Base-by-base conservation (phyloP, 2,888 invertebrate genomes). In the Stenoptilia bipunctidactyla region DNA sequence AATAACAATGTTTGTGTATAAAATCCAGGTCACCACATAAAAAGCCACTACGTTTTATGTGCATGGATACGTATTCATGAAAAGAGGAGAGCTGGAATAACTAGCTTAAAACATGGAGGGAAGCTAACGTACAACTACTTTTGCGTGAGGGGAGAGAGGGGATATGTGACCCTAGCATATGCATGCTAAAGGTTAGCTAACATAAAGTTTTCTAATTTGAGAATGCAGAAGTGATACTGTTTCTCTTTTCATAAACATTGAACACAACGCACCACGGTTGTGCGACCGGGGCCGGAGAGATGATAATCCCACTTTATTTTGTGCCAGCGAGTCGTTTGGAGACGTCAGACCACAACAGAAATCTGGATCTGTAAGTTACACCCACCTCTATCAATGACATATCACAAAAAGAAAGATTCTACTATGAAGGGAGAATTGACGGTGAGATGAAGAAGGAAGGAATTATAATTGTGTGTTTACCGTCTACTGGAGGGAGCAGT, bases 401-500 rank as follows among this genome's bases (percentile, higher is more conserved):
- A 8, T 9, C n/a, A n/a, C 6, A 30, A 30, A 8, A 30, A 20
- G 20, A 8, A 20, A 8, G n/a, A n/a, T n/a, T n/a, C 20, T 20
- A 20, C 8, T 20, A 20, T 20, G 20, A 8, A 20, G 34, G 12
- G 38, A 34, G 33, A 15, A 35, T 27, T 37, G 27, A 42, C 36
- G 36, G 40, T 44, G 34, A 38, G 34, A 44, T 34, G 35, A 12
- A 39, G 25, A 13, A 34, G 40, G 38, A 41, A 13, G 30, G 15
- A 27, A 37, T 30, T 30, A 13, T 43, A 36, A 41, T 15, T 43
- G 36, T 14, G 54, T 48, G 66, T 60, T 72, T 70, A 94, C 94
- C 94, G 87, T 92, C 90, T 66, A 94, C 94, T 62, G 94, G 93
- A 62, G 96, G 96, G 66, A 94, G 88, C 73, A 95, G 89, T 85